These are phyloP conservation scores for Corynorhinus townsendii DNA, from an alignment of 2,113 vertebrate genomes.

Conservation along the genomic window DNA sequence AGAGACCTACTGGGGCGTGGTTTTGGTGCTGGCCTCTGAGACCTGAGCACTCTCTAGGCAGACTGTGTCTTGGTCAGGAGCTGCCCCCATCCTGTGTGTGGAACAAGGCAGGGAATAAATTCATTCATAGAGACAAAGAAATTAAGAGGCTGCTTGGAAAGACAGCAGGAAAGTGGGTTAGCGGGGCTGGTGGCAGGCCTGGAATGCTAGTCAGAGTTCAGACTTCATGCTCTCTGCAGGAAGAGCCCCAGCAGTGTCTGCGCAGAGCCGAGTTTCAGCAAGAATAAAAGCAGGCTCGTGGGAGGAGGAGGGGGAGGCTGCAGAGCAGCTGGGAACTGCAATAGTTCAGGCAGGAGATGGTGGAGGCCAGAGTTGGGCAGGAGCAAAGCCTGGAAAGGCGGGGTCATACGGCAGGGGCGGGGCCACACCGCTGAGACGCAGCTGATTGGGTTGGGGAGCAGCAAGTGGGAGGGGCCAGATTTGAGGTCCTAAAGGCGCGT, in stretches of 20 bases:
- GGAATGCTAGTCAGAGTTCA: not conserved
- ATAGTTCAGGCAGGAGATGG: rapidly evolving
- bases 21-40: not conserved
- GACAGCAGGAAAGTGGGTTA: not conserved
- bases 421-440: not conserved
- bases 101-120: not conserved
- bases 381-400: not conserved
- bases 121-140: not conserved
- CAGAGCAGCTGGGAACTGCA: not conserved
- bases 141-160: not conserved
- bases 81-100: not conserved
- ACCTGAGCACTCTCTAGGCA: not conserved
- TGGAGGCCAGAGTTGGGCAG: not conserved
- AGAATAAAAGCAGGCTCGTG: not conserved
- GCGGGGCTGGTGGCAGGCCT: not conserved
- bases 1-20: not conserved
- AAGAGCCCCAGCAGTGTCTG: not conserved
- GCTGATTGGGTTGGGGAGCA: not conserved
- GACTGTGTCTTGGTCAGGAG: not conserved
- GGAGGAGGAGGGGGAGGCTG: not conserved
- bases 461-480: not conserved
- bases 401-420: not conserved
- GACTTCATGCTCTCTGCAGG: not conserved
- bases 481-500: not conserved
- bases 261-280: not conserved